A percentile compares a stretch with the other conserved stretches of the same genome.
Evolutionary conservation across 2,797 vertebrate genomes (phyloP).

Genomic region (Manis pentadactyla): DNA sequence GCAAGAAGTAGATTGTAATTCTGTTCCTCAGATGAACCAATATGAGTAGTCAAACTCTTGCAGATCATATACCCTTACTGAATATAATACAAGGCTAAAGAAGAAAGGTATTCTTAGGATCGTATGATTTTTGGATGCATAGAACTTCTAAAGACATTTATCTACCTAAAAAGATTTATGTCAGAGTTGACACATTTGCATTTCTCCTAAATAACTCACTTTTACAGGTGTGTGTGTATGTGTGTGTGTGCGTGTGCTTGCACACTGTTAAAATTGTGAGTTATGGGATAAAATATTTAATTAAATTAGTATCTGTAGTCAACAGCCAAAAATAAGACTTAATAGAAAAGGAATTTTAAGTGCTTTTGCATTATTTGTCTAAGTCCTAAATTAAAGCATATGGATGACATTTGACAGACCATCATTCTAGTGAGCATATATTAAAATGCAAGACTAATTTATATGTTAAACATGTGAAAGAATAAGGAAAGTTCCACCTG

Average conservation of each 20-base stretch:
- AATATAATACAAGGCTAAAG: not conserved
- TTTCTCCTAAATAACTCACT: not conserved
- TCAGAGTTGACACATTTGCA: not conserved
- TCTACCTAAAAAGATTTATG: not conserved
- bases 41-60: not conserved
- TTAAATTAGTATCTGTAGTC: not conserved
- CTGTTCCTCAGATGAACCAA: not conserved
- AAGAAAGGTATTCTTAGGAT: not conserved
- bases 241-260: rapidly evolving
- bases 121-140: not conserved
- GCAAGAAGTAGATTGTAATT: not conserved
- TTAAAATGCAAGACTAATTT: not conserved
- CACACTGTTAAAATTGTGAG: not conserved
- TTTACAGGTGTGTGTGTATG: not conserved
- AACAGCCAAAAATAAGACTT: not conserved
- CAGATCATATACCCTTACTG: not conserved
- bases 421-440: not conserved
- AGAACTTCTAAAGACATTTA: not conserved
- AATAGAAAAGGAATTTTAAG: not conserved
- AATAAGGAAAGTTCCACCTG: not conserved
- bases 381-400: not conserved
- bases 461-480: not conserved
- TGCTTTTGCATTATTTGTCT: not conserved
- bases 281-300: not conserved
- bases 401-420: not conserved